phyloP scores from a whole-genome alignment of 2,888 invertebrate species.

The Asteroscopus sphinx region DNA sequence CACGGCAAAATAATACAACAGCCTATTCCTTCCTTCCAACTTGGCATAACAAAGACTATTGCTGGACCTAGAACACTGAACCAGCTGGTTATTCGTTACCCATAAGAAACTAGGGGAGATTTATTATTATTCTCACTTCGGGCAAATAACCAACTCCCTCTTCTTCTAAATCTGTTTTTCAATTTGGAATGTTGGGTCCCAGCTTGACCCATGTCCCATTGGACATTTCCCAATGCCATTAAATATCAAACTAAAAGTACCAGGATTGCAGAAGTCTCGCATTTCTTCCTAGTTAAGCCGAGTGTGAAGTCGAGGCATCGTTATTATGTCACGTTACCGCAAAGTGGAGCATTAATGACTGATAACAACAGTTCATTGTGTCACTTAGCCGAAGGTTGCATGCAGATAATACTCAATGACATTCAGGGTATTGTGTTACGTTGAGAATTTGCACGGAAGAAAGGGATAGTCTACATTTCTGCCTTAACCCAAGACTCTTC shows the following conservation, averaged over 20 bases:
- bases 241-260: constrained; percentile 17
- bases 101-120: no score
- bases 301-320: constrained; percentile 29
- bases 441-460: constrained; percentile 22
- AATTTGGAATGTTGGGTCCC: no score
- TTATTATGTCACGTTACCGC: constrained; percentile 57
- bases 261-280: constrained; percentile 34
- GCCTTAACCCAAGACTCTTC: not conserved
- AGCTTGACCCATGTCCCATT: no score
- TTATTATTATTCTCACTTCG: no score
- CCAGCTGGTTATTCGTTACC: no score
- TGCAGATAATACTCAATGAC: constrained; percentile 45
- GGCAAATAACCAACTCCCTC: no score
- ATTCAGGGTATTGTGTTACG: constrained; percentile 40
- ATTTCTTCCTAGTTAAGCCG: constrained; percentile 36
- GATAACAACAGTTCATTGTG: constrained; percentile 71
- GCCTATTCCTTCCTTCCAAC: no score
- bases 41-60: no score
- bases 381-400: constrained; percentile 54
- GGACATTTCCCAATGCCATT: no score
- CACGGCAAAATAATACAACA: no score
- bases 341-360: constrained; percentile 57
- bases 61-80: no score
- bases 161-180: no score
- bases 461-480: constrained; percentile 7